Evolutionary conservation across 2,797 vertebrate genomes (phyloP).

Genomic region (Glyptemys insculpta): DNA sequence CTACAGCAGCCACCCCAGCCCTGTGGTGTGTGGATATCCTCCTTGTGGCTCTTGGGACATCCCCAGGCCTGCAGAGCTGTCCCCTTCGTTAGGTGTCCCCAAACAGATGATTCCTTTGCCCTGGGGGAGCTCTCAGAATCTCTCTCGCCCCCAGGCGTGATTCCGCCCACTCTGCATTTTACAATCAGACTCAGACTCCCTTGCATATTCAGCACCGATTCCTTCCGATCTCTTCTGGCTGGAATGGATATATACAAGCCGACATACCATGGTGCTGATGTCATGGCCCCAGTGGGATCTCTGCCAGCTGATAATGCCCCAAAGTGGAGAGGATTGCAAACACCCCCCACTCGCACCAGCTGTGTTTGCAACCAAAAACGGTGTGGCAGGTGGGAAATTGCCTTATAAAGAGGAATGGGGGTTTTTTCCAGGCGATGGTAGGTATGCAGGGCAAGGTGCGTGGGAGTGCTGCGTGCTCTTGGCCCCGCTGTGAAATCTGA

Average conservation of each 20-base stretch:
- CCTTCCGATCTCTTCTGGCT: neutral
- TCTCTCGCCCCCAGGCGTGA: rapidly evolving
- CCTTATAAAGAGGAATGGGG: neutral
- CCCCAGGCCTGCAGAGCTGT: neutral
- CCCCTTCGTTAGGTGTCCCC: rapidly evolving
- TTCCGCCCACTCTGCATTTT: neutral
- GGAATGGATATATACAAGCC: neutral
- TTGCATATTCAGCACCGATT: neutral
- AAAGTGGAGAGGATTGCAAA: neutral
- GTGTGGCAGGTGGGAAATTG: neutral
- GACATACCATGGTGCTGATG: neutral
- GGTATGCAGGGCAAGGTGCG: neutral
- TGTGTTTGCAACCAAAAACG: neutral
- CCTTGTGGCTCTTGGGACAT: rapidly evolving
- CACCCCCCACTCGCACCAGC: neutral
- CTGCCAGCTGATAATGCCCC: neutral
- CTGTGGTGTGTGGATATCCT: neutral
- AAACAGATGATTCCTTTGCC: rapidly evolving
- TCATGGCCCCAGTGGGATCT: neutral
- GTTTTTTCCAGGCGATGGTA: neutral
- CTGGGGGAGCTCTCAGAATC: neutral
- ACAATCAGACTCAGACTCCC: neutral
- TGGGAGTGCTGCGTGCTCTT: no score
- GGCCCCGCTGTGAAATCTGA: no score
- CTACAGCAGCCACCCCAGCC: neutral